Evolutionary conservation across 2,888 invertebrate genomes (phyloP).

Genomic region (Oxyscelio sp.): DNA sequence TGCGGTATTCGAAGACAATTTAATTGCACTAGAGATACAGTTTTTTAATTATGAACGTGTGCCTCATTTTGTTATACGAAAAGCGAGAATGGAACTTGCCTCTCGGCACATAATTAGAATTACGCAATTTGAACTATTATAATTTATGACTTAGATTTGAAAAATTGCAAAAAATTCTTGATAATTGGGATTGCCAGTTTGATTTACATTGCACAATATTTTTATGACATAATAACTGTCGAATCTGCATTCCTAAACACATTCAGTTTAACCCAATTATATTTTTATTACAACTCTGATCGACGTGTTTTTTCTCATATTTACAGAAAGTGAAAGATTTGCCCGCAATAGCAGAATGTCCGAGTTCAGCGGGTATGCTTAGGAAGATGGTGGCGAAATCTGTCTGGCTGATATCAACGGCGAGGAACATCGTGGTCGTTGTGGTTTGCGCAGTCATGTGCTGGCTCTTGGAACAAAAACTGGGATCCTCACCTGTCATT

Average conservation of each 20-base stretch:
- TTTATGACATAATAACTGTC: not conserved
- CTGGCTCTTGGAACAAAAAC: conserved; percentile 91
- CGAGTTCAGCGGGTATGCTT: conserved; percentile 87
- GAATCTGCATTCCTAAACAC: not conserved
- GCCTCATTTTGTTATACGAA: conserved; percentile 28
- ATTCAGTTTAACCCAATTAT: not conserved
- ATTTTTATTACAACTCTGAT: not conserved
- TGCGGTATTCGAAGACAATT: conserved; percentile 41
- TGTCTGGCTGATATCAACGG: conserved; percentile 93
- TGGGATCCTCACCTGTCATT: conserved; percentile 90
- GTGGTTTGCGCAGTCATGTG: conserved; percentile 91
- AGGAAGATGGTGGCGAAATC: conserved; percentile 89
- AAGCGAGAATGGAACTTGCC: conserved; percentile 20
- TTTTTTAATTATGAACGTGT: conserved; percentile 41
- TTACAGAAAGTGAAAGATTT: conserved; percentile 93
- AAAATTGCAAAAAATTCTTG: conserved; percentile 17
- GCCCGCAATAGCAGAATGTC: conserved; percentile 88
- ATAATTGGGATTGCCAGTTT: conserved; percentile 40
- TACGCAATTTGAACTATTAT: conserved; percentile 30
- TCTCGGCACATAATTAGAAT: conserved; percentile 36
- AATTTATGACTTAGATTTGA: conserved; percentile 30
- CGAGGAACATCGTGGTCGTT: conserved; percentile 93
- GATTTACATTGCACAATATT: conserved; percentile 17
- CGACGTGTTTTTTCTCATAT: not conserved
- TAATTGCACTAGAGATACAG: conserved; percentile 37